A percentile compares a stretch with the other conserved stretches of the same genome.
Evolutionary conservation across 1,140 invertebrate species (phyloP).

Genomic region (Drosophila burlai): DNA sequence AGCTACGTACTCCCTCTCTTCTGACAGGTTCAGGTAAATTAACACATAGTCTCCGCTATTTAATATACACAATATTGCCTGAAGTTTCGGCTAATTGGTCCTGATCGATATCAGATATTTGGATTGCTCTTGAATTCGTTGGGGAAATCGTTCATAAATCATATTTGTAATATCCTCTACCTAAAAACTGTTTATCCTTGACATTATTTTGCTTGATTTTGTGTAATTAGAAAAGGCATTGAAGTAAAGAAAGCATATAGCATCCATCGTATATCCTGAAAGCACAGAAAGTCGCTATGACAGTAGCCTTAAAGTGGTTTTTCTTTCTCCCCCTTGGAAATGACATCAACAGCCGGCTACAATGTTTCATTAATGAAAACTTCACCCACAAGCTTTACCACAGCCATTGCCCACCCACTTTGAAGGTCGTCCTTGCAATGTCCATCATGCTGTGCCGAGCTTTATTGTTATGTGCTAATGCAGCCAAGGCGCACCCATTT

Average conservation of each 20-base stretch:
- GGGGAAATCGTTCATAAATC: constrained; percentile 12
- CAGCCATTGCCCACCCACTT: constrained; percentile 3
- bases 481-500: constrained; percentile 41
- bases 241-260: not conserved
- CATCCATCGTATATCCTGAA: not conserved
- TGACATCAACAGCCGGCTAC: constrained; percentile 25
- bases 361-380: constrained; percentile 38
- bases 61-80: constrained; percentile 12
- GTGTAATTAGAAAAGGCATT: constrained; percentile 3
- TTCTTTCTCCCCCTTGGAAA: not conserved
- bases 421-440: constrained; percentile 53
- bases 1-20: not conserved
- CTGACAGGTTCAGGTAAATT: constrained; percentile 26
- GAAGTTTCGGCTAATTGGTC: constrained; percentile 33
- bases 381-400: constrained; percentile 15
- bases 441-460: constrained; percentile 35
- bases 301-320: not conserved
- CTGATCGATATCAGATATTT: constrained; percentile 29
- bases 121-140: not conserved
- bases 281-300: not conserved
- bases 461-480: constrained; percentile 37
- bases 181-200: not conserved
- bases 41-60: constrained; percentile 41
- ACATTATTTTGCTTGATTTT: not conserved
- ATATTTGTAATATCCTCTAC: constrained; percentile 7